phyloP scores from a whole-genome alignment of 2,797 vertebrate genomes.

The Gambusia yucatana region DNA sequence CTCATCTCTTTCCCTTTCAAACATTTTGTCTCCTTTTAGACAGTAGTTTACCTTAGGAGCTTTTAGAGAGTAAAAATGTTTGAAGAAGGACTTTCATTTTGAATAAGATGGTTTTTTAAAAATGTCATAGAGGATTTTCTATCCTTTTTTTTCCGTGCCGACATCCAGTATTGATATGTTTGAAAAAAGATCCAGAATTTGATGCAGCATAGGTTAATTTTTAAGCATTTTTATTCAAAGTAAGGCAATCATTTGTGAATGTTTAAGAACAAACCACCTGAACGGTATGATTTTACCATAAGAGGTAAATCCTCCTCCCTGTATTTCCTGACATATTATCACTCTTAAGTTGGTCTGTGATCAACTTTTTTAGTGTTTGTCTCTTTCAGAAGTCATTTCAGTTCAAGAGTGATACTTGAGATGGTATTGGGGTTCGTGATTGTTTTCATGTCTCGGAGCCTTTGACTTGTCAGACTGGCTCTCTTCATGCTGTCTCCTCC shows the following conservation, averaged over 20 bases:
- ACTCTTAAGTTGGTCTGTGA: neutral
- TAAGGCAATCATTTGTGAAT: neutral
- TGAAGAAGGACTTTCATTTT: neutral
- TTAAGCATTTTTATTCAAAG: neutral
- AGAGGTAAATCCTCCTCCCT: neutral
- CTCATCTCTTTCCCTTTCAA: neutral
- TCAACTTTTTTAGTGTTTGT: neutral
- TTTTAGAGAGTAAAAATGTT: neutral
- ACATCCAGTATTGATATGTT: neutral
- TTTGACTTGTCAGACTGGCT: slow-evolving; percentile 60
- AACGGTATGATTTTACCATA: neutral
- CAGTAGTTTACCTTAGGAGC: neutral
- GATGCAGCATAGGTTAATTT: neutral
- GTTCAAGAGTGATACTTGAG: slow-evolving; percentile 6
- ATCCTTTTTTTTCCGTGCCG: neutral
- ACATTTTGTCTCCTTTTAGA: neutral
- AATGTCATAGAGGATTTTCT: neutral
- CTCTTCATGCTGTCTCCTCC: slow-evolving; percentile 50
- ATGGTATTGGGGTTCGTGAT: slow-evolving; percentile 5
- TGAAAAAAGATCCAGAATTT: neutral
- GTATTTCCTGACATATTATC: neutral
- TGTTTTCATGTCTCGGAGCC: slow-evolving; percentile 24
- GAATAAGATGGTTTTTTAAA: neutral
- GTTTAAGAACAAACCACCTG: neutral
- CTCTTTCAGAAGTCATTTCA: slow-evolving; percentile 20